A percentile compares a stretch with the other conserved stretches of the same genome.
Conservation (phyloP, 92 coral and sea anemone species). For the Palythoa grandiflora region DNA sequence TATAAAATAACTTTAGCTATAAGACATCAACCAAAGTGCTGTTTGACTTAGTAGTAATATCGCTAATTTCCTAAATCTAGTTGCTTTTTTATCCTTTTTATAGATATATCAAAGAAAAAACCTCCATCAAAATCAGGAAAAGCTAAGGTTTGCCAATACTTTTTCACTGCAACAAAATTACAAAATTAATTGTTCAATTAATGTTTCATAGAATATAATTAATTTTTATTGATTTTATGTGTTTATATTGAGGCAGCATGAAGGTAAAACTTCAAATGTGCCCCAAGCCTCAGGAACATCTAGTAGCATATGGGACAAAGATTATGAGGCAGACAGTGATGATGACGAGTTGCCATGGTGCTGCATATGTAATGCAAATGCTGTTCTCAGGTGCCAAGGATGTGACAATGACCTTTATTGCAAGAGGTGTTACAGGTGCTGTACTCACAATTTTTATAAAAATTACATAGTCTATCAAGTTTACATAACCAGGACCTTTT, state of each 20-base stretch:
- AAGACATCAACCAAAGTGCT: neutral
- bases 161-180: neutral
- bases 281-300: constrained; percentile 49
- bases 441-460: no score
- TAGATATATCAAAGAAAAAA: constrained; percentile 25
- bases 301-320: constrained; percentile 73
- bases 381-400: constrained; percentile 92
- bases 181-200: no score
- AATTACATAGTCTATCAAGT: no score
- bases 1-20: no score
- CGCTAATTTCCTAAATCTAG: neutral
- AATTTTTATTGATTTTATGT: neutral
- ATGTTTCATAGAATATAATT: no score
- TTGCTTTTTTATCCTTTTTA: neutral
- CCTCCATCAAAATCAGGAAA: constrained; percentile 62
- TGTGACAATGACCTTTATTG: constrained; percentile 98
- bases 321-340: constrained; percentile 84
- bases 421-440: constrained; percentile 91
- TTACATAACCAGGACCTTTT: no score
- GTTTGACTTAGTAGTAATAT: neutral
- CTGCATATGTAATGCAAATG: constrained; percentile 98
- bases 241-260: constrained; percentile 1
- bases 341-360: constrained; percentile 99
- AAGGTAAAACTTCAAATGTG: constrained; percentile 5
- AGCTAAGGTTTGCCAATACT: constrained; percentile 47